phyloP scores from a whole-genome alignment of 2,797 vertebrate genomes.

The Acestrorhynchus altus region DNA sequence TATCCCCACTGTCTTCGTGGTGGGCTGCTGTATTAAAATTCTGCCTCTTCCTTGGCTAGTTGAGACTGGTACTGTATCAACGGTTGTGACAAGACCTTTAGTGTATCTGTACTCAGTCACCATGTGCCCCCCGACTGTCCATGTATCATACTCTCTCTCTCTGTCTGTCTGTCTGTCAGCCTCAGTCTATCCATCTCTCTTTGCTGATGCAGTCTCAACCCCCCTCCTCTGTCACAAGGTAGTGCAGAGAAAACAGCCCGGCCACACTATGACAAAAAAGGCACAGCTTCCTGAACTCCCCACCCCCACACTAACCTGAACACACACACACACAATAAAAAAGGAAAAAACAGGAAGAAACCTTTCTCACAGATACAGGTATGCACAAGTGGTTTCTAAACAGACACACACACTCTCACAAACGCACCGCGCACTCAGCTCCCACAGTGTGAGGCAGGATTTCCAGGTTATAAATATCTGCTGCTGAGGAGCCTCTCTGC shows the following conservation, averaged over 20 bases:
- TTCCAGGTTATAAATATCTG: conserved; percentile 62
- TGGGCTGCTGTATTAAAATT: too few relatives aligned
- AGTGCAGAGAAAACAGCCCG: conserved; percentile 30
- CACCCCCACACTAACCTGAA: conserved; percentile 20
- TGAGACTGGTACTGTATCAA: background rate
- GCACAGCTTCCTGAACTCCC: conserved; percentile 45
- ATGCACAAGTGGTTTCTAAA: conserved; percentile 33
- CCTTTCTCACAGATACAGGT: conserved; percentile 36
- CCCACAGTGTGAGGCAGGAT: conserved; percentile 51
- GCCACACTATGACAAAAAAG: conserved; percentile 34
- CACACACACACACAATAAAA: conserved; percentile 32
- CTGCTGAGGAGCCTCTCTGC: conserved; percentile 44
- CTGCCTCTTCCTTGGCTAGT: background rate
- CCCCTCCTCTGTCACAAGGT: conserved; percentile 41
- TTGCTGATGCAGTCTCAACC: conserved; percentile 1
- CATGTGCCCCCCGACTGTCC: too few relatives aligned
- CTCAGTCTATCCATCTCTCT: background rate
- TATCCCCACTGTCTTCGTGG: background rate
- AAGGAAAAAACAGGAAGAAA: conserved; percentile 35
- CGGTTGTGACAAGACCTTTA: background rate
- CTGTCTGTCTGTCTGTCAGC: background rate
- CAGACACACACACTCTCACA: conserved; percentile 5
- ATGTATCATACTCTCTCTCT: too few relatives aligned
- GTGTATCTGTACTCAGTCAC: too few relatives aligned
- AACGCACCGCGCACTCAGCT: conserved; percentile 16